Evolutionary conservation across 2,113 vertebrate genomes (phyloP).

Genomic region (Grammomys dolichurus): DNA sequence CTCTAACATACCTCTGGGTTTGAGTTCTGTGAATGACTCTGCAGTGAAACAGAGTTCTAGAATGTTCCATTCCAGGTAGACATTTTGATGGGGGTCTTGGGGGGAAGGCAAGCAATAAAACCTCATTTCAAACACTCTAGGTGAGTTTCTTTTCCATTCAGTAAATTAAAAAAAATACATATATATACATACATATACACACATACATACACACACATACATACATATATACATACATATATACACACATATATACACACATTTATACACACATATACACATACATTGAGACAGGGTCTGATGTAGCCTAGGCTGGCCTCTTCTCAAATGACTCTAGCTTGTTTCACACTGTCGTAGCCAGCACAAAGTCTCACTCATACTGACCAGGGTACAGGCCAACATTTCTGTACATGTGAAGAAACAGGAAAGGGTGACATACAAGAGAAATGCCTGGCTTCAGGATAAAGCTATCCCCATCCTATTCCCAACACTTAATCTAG

Average conservation of each 20-base stretch:
- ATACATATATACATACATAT: too few species aligned
- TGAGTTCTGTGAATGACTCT: not conserved
- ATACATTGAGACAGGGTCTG: not conserved
- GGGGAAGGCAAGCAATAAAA: not conserved
- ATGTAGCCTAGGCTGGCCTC: not conserved
- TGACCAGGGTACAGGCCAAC: not conserved
- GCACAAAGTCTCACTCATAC: not conserved
- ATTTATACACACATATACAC: too few species aligned
- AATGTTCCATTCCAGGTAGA: not conserved
- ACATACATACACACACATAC: too few species aligned
- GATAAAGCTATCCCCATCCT: not conserved
- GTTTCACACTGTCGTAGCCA: not conserved
- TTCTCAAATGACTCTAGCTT: too few species aligned
- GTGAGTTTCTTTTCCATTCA: not conserved
- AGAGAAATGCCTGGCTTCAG: not conserved
- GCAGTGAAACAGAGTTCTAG: too few species aligned
- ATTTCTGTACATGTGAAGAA: not conserved
- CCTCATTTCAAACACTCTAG: not conserved
- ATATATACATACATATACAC: too few species aligned
- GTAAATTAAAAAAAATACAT: not conserved
- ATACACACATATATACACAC: too few species aligned
- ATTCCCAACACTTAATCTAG: not conserved
- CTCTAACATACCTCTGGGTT: not conserved
- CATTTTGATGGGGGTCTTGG: not conserved
- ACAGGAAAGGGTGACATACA: not conserved